phyloP scores from a whole-genome alignment of 2,797 vertebrate species.

The Hybognathus amarus region DNA sequence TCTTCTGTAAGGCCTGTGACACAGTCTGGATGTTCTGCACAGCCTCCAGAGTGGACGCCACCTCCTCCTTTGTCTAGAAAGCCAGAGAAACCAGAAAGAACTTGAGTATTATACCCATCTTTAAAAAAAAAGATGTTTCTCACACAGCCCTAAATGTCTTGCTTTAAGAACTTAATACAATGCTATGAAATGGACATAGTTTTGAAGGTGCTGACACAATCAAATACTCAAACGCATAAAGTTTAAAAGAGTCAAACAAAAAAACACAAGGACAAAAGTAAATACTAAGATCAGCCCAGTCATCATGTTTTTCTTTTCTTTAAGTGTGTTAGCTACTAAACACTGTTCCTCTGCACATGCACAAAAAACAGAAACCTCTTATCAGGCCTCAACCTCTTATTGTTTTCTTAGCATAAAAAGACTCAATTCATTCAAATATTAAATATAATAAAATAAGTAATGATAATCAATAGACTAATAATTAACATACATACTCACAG shows the following conservation, averaged over 20 bases:
- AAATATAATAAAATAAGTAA: too few species aligned
- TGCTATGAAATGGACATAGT: too few species aligned
- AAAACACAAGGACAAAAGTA: neutral
- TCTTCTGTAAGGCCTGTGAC: constrained; percentile 93
- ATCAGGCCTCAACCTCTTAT: too few species aligned
- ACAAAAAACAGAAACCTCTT: neutral
- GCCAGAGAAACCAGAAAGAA: constrained; percentile 2
- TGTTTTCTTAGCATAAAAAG: too few species aligned
- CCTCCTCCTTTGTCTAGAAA: constrained; percentile 94
- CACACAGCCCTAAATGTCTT: too few species aligned
- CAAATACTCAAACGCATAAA: too few species aligned
- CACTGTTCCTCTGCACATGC: neutral
- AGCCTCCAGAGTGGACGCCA: constrained; percentile 93
- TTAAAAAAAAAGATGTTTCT: neutral
- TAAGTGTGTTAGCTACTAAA: neutral
- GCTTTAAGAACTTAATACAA: neutral
- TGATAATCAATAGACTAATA: too few species aligned
- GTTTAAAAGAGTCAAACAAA: neutral
- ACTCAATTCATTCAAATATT: too few species aligned
- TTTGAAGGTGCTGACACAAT: too few species aligned
- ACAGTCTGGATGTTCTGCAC: constrained; percentile 95
- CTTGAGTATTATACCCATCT: neutral
- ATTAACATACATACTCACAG: too few species aligned
- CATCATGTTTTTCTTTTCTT: too few species aligned
- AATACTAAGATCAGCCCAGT: too few species aligned